Evolutionary conservation across 2,888 invertebrate genomes (phyloP).

Genomic region (Pomacea canaliculata): DNA sequence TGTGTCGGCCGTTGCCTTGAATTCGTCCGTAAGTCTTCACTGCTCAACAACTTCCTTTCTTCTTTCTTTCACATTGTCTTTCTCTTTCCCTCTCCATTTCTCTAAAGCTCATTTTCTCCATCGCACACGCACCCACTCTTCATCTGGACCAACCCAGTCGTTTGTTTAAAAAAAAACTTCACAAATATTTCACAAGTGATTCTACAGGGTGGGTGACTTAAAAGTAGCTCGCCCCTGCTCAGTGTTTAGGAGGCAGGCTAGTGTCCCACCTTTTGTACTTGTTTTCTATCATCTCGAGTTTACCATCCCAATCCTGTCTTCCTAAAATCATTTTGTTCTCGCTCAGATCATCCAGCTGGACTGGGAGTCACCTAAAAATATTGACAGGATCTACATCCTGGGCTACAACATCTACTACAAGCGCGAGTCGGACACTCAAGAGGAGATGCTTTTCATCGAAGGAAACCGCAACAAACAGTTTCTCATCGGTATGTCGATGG

Average conservation of each 20-base stretch:
- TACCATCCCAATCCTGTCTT: no score
- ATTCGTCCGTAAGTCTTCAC: constrained; percentile 32
- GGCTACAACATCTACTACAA: constrained; percentile 37
- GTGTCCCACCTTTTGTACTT: no score
- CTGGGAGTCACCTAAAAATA: constrained; percentile 30
- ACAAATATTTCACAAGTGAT: no score
- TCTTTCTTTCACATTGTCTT: neutral
- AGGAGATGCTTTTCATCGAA: constrained; percentile 34
- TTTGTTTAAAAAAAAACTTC: no score
- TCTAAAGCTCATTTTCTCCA: no score
- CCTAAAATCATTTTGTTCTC: no score
- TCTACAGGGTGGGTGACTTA: no score
- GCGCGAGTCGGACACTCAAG: constrained; percentile 29
- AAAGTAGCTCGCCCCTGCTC: no score
- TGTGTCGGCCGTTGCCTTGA: constrained; percentile 31
- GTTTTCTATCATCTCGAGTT: no score
- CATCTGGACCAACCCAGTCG: no score
- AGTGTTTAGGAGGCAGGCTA: no score
- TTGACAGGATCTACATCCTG: constrained; percentile 33
- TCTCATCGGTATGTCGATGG: constrained; percentile 28
- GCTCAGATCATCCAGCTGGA: constrained; percentile 36
- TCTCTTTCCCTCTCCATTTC: neutral
- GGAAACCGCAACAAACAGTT: constrained; percentile 35
- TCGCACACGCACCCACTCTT: no score
- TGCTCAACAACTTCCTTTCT: neutral